Evolutionary conservation across 2,888 invertebrate genomes (phyloP), one percentile per base, ranked within the genome.

Genomic region (Actias luna): DNA sequence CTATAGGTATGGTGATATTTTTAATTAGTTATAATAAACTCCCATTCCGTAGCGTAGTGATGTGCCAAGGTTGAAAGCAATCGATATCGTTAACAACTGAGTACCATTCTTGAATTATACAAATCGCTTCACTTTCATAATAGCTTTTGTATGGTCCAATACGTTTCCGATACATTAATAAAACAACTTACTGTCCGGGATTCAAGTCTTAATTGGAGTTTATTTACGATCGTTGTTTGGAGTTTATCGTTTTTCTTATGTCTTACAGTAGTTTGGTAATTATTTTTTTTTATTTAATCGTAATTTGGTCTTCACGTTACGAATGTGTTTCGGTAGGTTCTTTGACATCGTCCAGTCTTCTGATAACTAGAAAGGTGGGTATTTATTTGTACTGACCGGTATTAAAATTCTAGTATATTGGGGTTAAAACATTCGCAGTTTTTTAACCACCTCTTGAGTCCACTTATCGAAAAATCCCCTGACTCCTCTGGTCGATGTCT

Each of bases 31-130:
- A 52, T 35, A 35, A 18, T 36, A 29, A 55, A 61, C 42, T 16
- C 16, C 29, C 29, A 25, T 27, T 55, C 8, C 33, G 59, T 16
- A 33, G 35, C 18, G 16, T 57, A 58, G 61, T 62, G 57, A 62
- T 61, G 57, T 10, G 55, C 50, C 59, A 63, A 63, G 63, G 63
- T 22, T 59, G 63, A 52, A 27, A 36, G 31, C 55, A 70, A 75
- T 74, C 76, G 68, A 75, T 72, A 71, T 55, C 42, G 35, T 62
- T 61, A 61, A 42, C 64, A 67, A 68, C 55, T 67, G 63, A 35
- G 59, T 62, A 60, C 61, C 55, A 29, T 22, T 18, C 4, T 58
- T 70, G 46, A 68, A 69, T 69, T 64, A 71, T 70, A 71, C 61
- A 68, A 65, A 62, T 46, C 59, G 50, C 58, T 25, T 42, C 61